Base-by-base conservation (phyloP, 37 sponge, comb jelly and placozoan species). In the Petrosia ficiformis region DNA sequence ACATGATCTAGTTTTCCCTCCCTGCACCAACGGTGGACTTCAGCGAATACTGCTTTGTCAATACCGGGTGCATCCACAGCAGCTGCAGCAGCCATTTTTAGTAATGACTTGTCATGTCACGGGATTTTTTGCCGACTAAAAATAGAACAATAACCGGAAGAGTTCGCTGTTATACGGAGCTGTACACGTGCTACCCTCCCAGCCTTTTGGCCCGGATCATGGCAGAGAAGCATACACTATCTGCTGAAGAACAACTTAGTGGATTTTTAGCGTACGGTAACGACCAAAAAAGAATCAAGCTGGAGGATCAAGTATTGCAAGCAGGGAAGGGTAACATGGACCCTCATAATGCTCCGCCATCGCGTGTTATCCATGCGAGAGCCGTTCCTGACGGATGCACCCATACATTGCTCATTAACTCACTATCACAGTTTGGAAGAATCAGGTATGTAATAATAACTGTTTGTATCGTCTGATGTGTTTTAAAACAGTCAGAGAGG, bases 311-410 rank as follows among this genome's bases (percentile, higher is more conserved):
- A 48, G 76, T 73, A 70, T 31, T 61, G 57, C 65, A 43, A 6
- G 56, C 38, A 57, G 69, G 48, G 48, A 88, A 88, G 77, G 73
- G 65, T 19, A 42, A 70, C 3, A 61, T 79, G 10, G 94, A 94
- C 68, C 94, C 94, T 2, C 95, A 94, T 64, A 85, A 90, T 59
- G 77, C 95, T n/a, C 82, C 95, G 34, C 82, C 86, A 2, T 94
- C 95, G 19, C 87, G 85, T 0, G 95, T 94, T 0, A 88, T 94
- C 37, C 95, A 94, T 72, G 95, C 88, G 0, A 68, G 95, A 24
- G 91, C 91, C 22, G 90, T 94, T 3, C 91, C 95, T n/a, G 95
- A 94, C 43, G 95, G 95, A n/a, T 90, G 91, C 44, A 90, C 85
- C 22, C 83, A 79, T 69, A 82, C 82, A 39, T 74, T 82, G 67